phyloP scores from a whole-genome alignment of 2,113 vertebrate species.

The Marmota flaviventris region DNA sequence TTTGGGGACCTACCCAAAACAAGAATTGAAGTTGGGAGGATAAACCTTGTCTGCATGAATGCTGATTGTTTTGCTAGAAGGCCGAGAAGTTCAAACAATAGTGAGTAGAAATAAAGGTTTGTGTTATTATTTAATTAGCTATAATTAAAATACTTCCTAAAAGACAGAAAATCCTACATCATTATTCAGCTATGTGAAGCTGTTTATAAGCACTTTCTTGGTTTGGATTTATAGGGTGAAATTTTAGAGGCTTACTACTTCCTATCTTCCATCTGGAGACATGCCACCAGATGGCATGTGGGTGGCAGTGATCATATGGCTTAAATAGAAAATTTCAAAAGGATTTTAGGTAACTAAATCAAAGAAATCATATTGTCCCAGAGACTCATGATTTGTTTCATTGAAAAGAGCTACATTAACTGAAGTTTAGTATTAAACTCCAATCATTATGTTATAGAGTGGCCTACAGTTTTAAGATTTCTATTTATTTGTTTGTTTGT shows the following conservation, averaged over 20 bases:
- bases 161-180: slow-evolving; percentile 40
- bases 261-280: slow-evolving; percentile 65
- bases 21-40: neutral
- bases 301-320: slow-evolving; percentile 65
- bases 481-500: neutral
- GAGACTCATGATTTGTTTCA: slow-evolving; percentile 25
- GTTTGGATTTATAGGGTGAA: slow-evolving; percentile 61
- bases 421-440: slow-evolving; percentile 17
- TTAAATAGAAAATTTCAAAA: slow-evolving; percentile 69
- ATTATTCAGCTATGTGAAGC: slow-evolving; percentile 11
- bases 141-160: slow-evolving; percentile 55
- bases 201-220: slow-evolving; percentile 49
- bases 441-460: slow-evolving; percentile 1
- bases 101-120: neutral
- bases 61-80: neutral
- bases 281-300: slow-evolving; percentile 66
- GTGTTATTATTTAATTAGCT: slow-evolving; percentile 8
- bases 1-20: neutral
- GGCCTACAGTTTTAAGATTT: neutral
- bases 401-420: slow-evolving; percentile 4
- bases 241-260: slow-evolving; percentile 66
- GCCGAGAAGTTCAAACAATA: neutral
- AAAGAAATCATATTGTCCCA: slow-evolving; percentile 49
- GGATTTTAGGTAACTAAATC: slow-evolving; percentile 60
- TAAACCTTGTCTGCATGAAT: neutral